phyloP scores from a whole-genome alignment of 2,888 invertebrate genomes.

The Embidobia sp. region DNA sequence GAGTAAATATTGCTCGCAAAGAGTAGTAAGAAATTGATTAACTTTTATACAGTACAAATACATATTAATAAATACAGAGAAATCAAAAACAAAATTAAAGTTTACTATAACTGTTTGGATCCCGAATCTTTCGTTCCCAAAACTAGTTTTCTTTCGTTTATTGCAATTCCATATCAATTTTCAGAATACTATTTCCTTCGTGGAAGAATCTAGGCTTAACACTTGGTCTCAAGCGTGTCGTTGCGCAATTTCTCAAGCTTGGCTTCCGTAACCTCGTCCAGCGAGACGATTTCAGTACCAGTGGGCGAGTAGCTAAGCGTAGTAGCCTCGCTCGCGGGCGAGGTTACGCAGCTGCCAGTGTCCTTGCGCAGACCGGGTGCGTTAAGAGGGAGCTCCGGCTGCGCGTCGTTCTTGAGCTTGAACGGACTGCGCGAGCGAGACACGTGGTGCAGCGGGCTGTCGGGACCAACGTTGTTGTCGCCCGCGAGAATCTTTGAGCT shows the following conservation, averaged over 20 bases:
- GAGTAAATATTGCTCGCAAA: no score
- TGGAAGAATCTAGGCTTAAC: constrained; percentile 65
- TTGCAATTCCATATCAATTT: constrained; percentile 20
- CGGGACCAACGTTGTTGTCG: constrained; percentile 72
- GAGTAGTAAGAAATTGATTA: no score
- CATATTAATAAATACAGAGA: no score
- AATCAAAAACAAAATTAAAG: no score
- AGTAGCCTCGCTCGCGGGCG: constrained; percentile 76
- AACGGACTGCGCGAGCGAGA: constrained; percentile 74
- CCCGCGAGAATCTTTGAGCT: constrained; percentile 78
- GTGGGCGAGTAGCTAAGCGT: constrained; percentile 76
- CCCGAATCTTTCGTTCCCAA: no score
- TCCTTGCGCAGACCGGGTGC: constrained; percentile 71
- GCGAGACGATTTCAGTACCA: constrained; percentile 75
- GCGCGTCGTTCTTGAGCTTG: constrained; percentile 52
- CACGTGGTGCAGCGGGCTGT: constrained; percentile 76
- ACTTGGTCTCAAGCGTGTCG: constrained; percentile 73
- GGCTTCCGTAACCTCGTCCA: constrained; percentile 72
- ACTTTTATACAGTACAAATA: no score
- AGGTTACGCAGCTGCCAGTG: constrained; percentile 77
- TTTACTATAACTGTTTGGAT: no score
- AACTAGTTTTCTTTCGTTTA: no score
- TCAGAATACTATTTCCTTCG: not conserved
- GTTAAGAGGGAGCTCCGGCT: constrained; percentile 69
- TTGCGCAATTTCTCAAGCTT: constrained; percentile 70